Percentiles rank a stretch among this genome's conserved stretches.
phyloP scores from a whole-genome alignment of 2,888 invertebrate species.

The Xiphydria camelus region DNA sequence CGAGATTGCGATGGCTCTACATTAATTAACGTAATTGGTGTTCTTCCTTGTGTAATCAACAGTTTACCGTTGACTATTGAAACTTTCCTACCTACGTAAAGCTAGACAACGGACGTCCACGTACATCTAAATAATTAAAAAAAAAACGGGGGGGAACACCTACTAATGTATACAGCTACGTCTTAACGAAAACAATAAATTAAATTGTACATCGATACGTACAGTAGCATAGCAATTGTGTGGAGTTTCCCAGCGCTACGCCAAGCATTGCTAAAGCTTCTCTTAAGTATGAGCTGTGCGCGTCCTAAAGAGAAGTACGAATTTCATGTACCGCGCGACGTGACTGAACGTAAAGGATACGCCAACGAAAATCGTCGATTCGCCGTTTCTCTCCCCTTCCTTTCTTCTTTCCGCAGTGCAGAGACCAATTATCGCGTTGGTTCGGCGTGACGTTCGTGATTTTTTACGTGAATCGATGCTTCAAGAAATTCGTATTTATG shows the following conservation, averaged over 20 bases:
- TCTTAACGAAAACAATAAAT: conserved; percentile 36
- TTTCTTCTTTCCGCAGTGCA: conserved; percentile 30
- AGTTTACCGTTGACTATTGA: conserved; percentile 50
- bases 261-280: conserved; percentile 35
- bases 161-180: conserved; percentile 32
- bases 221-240: not conserved
- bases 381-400: conserved; percentile 24
- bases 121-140: conserved; percentile 37
- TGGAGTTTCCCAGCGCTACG: conserved; percentile 22
- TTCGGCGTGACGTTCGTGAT: too few species aligned
- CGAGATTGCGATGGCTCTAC: conserved; percentile 41
- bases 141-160: conserved; percentile 24
- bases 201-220: conserved; percentile 24
- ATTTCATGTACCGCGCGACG: not conserved
- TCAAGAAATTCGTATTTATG: too few species aligned
- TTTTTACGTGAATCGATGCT: too few species aligned
- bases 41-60: conserved; percentile 56
- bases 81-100: conserved; percentile 51
- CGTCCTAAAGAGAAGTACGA: conserved; percentile 22
- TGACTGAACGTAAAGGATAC: conserved; percentile 4
- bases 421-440: too few species aligned
- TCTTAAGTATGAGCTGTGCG: conserved; percentile 28
- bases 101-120: conserved; percentile 41
- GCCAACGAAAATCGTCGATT: conserved; percentile 22
- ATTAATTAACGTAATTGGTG: conserved; percentile 57